Evolutionary conservation across 2,113 vertebrate species (phyloP), one percentile per base, ranked within the genome.

Genomic region (Motacilla tschutschensis): DNA sequence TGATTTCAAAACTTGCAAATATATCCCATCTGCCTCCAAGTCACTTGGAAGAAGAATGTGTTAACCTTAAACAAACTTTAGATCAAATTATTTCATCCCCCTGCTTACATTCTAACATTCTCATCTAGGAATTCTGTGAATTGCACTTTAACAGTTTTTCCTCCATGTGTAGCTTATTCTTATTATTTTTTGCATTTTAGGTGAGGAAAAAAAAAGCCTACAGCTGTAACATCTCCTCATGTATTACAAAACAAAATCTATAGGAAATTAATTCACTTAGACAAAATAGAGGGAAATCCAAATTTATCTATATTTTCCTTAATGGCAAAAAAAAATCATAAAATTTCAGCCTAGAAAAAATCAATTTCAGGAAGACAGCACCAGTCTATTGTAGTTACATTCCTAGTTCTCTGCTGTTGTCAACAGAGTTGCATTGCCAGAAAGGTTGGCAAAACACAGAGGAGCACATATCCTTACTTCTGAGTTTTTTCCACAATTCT

Each of bases 1-100:
- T 91, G 66, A 91, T 88, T 89, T 93, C 78, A 83, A 91, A 94
- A 88, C 66, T 92, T 79, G 62, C 31, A 89, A 73, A 83, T 91
- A 28, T 31, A 65, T 72, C 62, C 59, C 44, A 31, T 88, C 88
- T 89, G 22, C 70, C 66, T 86, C 53, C 74, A 47, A 88, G 83
- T 81, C 74, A 79, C 63, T 73, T 29, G 40, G 22, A 91, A 50
- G 40, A 67, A 63, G 47, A 81, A 88, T 26, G 33, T 91, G 51
- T 72, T 88, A 81, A 75, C 43, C 62, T 81, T 89, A 75, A 81
- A 58, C 47, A 89, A 89, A 89, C 55, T 91, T 88, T 31, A 72
- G 38, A 76, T 83, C 63, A 66, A 78, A 55, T 79, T 69, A 38
- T 81, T 88, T 54, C 33, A 62, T 71, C 41, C 43, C 17, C 40